Evolutionary conservation across 2,888 invertebrate species (phyloP).

Genomic region (Euproctis similis): DNA sequence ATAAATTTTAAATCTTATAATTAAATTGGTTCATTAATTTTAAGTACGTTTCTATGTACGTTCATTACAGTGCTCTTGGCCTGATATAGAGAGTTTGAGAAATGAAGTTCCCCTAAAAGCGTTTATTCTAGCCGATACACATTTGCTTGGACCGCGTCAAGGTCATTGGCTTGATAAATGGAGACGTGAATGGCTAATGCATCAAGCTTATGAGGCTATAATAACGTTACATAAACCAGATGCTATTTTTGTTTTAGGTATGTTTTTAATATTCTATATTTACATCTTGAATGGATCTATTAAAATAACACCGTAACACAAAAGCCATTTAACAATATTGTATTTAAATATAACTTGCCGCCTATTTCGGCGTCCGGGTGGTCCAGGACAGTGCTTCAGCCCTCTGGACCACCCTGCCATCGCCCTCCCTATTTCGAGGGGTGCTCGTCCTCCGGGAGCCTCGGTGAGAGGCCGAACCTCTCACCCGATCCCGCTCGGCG

Average conservation of each 20-base stretch:
- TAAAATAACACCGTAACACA: not conserved
- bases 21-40: too few relatives aligned
- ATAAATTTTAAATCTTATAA: too few relatives aligned
- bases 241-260: slow-evolving; percentile 91
- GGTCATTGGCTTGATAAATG: slow-evolving; percentile 98
- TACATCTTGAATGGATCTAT: not conserved
- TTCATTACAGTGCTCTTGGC: slow-evolving; percentile 83
- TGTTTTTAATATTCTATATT: slow-evolving; percentile 4
- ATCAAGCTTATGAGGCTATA: slow-evolving; percentile 90
- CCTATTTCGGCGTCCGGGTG: too few relatives aligned
- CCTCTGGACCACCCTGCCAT: too few relatives aligned
- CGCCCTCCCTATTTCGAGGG: too few relatives aligned
- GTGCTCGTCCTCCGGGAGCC: too few relatives aligned
- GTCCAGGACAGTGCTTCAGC: too few relatives aligned
- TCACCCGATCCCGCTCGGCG: too few relatives aligned
- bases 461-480: too few relatives aligned
- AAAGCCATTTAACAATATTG: too few relatives aligned
- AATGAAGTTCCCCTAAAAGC: slow-evolving; percentile 76
- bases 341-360: too few relatives aligned
- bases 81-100: slow-evolving; percentile 44
- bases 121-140: slow-evolving; percentile 93
- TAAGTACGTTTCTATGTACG: too few relatives aligned
- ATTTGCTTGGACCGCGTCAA: slow-evolving; percentile 87
- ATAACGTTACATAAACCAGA: slow-evolving; percentile 88
- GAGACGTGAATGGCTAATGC: slow-evolving; percentile 98